phyloP scores from a whole-genome alignment of 2,888 invertebrate species.

The Amphipyra berbera region DNA sequence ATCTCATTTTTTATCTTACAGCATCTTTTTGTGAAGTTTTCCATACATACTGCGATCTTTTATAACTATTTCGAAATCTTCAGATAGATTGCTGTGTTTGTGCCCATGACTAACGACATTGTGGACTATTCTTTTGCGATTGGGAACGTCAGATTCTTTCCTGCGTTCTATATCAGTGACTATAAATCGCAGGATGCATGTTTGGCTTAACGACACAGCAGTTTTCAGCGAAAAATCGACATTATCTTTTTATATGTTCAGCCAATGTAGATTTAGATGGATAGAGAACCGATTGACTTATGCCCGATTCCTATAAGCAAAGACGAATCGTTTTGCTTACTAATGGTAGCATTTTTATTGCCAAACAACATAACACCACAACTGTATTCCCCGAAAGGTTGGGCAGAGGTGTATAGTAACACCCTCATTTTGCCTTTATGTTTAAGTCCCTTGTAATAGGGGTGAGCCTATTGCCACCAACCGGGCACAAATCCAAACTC shows the following conservation, averaged over 20 bases:
- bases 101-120: conserved; percentile 9
- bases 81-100: conserved; percentile 17
- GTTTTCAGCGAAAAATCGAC: background rate
- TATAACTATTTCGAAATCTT: conserved; percentile 3
- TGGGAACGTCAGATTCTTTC: conserved; percentile 21
- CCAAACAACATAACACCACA: too few species aligned
- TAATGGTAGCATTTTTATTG: too few species aligned
- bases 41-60: background rate
- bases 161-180: conserved; percentile 31
- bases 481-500: too few species aligned
- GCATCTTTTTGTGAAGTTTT: background rate
- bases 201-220: conserved; percentile 9
- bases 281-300: too few species aligned
- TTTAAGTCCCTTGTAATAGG: too few species aligned
- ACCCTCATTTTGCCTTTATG: too few species aligned
- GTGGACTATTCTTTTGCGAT: conserved; percentile 24
- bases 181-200: conserved; percentile 32
- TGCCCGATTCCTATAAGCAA: too few species aligned
- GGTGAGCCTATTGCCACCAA: too few species aligned
- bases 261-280: background rate
- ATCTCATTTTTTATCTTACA: too few species aligned
- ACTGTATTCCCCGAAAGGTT: too few species aligned
- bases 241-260: background rate
- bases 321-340: too few species aligned
- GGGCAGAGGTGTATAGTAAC: too few species aligned